Evolutionary conservation across 2,888 invertebrate genomes (phyloP), one percentile per base, ranked within the genome.

Genomic region (Flexamia atlantica): DNA sequence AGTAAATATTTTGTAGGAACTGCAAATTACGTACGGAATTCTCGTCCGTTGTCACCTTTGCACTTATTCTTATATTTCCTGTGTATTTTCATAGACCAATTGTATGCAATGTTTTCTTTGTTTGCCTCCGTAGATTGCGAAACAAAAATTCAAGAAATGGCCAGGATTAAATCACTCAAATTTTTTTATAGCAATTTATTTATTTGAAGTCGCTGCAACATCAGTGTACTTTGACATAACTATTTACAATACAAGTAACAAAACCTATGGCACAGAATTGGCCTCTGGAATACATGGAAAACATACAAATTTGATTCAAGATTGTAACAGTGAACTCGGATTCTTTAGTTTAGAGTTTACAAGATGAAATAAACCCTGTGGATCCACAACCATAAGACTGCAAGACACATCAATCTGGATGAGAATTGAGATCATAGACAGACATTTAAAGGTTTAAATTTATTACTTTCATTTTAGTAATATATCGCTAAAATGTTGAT

Each of bases 231-330:
- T 72, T 72, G 72, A 72, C 72, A 72, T 72, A 72, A 72, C 42
- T 72, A 72, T 72, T 23, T 72, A 72, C 72, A 72, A 72, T 72
- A 72, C 72, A 72, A 36, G 36, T 72, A 72, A 72, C 72, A 72
- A 72, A 72, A 23, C 40, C 23, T 72, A 72, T 72, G 72, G 72
- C 72, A 72, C 42, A 68, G 68, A 30, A 68, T 32, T 68, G 68
- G 68, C 72, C 42, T 72, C 40, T 32, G 42, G 42, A 72, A 40
- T 72, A 72, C 72, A 42, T 72, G n/a, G 30, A 32, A 72, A 70
- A 70, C 70, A 72, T 72, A 72, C 40, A 40, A 36, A 40, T 72
- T 53, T 53, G 53, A 53, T 53, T 53, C 10, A 20, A 53, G 53
- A 23, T 53, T 53, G 5, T 5, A 53, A 23, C 3, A 53, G 53